These are phyloP conservation scores for Colistium nudipinnis DNA, from an alignment of 2,113 vertebrate genomes.

Conservation along the genomic window DNA sequence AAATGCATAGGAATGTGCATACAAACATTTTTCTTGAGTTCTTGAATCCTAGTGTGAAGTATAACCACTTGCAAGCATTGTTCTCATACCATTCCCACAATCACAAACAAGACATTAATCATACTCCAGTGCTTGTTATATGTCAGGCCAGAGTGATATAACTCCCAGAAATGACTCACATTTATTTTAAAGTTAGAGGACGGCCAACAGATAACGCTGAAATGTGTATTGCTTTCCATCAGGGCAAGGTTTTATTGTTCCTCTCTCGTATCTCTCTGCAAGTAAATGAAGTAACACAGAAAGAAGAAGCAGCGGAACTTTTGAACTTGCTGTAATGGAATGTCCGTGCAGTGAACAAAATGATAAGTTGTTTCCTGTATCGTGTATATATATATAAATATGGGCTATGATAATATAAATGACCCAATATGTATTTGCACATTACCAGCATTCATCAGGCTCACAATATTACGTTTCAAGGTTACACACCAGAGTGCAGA, in stretches of 20 bases:
- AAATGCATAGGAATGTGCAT: neutral
- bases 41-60: neutral
- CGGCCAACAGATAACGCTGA: conserved; percentile 22
- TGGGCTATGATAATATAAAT: conserved; percentile 65
- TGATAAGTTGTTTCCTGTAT: conserved; percentile 63
- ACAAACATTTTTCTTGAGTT: neutral
- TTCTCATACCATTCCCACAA: neutral
- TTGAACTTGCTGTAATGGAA: conserved; percentile 63
- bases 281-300: conserved; percentile 31
- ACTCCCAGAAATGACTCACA: no score
- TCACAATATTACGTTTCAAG: conserved; percentile 69
- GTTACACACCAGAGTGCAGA: conserved; percentile 53
- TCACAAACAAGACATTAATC: neutral
- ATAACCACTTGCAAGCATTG: neutral
- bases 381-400: conserved; percentile 63
- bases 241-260: conserved; percentile 18
- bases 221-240: conserved; percentile 11
- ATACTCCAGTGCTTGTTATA: conserved; percentile 1
- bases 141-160: neutral
- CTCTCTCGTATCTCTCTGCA: conserved; percentile 30
- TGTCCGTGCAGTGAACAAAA: conserved; percentile 47
- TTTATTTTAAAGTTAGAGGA: conserved; percentile 24
- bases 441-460: conserved; percentile 72
- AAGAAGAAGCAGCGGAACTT: conserved; percentile 44
- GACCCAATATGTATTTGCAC: conserved; percentile 50